Conservation (phyloP, 2,888 invertebrate genomes). For the Hemistola chrysoprasaria region DNA sequence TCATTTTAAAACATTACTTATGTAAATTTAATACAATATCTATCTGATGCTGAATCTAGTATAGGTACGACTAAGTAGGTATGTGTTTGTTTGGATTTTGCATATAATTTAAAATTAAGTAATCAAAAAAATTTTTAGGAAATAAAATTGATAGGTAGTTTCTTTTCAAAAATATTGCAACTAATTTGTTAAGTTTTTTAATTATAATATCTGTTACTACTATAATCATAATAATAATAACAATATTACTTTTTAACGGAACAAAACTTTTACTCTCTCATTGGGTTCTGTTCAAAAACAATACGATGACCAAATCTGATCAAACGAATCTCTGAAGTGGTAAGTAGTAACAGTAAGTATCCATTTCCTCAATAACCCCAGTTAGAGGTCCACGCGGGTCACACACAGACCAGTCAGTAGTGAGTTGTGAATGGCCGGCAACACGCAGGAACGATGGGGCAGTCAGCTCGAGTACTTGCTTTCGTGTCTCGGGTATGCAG, state of each 20-base stretch:
- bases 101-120: not conserved
- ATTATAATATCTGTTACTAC: too few relatives aligned
- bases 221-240: too few relatives aligned
- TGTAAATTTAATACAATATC: too few relatives aligned
- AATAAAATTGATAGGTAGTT: too few relatives aligned
- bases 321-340: too few relatives aligned
- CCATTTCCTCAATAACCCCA: constrained; percentile 51
- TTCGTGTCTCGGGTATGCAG: constrained; percentile 91
- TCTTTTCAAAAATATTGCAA: too few relatives aligned
- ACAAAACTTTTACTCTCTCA: too few relatives aligned
- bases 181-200: too few relatives aligned
- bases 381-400: constrained; percentile 35
- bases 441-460: constrained; percentile 85
- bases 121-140: too few relatives aligned
- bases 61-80: too few relatives aligned
- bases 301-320: not conserved
- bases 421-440: constrained; percentile 49
- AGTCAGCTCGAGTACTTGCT: constrained; percentile 90
- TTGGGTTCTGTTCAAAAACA: not conserved
- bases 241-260: not conserved
- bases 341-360: constrained; percentile 31
- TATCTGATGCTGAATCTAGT: too few relatives aligned
- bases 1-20: not conserved
- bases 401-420: constrained; percentile 22
- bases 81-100: constrained; percentile 1